A percentile compares a stretch with the other conserved stretches of the same genome.
These are phyloP conservation scores for Eulacestoma nigropectus DNA, from an alignment of 2,113 vertebrate species.

Conservation along the genomic window DNA sequence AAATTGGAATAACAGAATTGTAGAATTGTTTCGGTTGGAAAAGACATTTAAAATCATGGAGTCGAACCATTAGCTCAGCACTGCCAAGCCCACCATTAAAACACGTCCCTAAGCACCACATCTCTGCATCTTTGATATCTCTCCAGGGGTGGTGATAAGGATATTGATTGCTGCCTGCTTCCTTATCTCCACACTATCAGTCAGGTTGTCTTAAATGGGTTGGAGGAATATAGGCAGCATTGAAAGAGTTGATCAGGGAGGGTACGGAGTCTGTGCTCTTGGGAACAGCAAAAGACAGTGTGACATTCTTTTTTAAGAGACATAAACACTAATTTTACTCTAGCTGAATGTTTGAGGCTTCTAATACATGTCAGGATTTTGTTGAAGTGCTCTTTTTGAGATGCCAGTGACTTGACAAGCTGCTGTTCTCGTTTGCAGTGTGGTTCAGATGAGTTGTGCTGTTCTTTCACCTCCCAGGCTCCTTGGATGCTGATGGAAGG, in stretches of 20 bases:
- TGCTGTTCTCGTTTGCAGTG: fast-evolving
- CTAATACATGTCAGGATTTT: neutral
- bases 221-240: neutral
- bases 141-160: neutral
- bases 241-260: neutral
- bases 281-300: neutral
- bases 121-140: neutral
- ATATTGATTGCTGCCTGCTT: neutral
- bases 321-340: neutral
- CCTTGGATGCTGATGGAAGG: neutral
- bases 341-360: neutral
- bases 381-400: neutral
- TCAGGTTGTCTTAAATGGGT: neutral
- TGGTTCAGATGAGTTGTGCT: neutral
- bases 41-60: neutral
- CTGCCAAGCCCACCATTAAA: neutral
- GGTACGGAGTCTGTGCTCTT: neutral
- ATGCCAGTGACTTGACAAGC: neutral
- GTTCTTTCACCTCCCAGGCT: neutral
- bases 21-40: neutral
- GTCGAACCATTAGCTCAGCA: neutral
- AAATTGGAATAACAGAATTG: neutral
- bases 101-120: neutral
- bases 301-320: neutral
- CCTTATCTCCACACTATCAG: neutral